A percentile compares a stretch with the other conserved stretches of the same genome.
phyloP scores from a whole-genome alignment of 1,140 invertebrate species.

The Meloidogyne exigua region DNA sequence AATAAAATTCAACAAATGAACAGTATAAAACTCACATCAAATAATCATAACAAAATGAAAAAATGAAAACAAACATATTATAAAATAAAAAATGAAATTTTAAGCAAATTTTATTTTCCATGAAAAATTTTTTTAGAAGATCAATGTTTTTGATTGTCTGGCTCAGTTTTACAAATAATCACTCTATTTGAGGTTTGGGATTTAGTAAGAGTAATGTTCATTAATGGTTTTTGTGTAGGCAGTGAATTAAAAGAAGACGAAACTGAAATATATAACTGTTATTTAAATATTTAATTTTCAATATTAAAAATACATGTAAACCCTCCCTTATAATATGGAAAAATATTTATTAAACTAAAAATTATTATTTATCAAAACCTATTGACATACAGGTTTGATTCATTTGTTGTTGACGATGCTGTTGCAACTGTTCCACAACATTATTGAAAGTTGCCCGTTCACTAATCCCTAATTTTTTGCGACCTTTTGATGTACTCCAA shows the following conservation, averaged over 20 bases:
- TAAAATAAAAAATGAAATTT: too few relatives aligned
- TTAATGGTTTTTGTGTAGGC: not conserved
- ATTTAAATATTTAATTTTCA: too few relatives aligned
- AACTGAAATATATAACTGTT: too few relatives aligned
- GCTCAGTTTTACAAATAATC: not conserved
- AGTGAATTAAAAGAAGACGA: not conserved
- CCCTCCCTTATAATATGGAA: not conserved
- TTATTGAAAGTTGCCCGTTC: not conserved
- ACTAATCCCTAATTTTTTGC: not conserved
- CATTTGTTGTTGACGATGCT: not conserved
- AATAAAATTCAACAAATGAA: too few relatives aligned
- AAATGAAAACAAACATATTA: too few relatives aligned
- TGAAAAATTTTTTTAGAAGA: not conserved
- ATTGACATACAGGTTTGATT: not conserved
- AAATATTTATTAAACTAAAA: not conserved
- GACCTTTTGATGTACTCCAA: not conserved
- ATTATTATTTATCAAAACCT: not conserved
- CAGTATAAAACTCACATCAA: too few relatives aligned
- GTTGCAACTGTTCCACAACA: not conserved
- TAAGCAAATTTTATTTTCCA: not conserved
- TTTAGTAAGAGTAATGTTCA: not conserved
- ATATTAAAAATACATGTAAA: too few relatives aligned
- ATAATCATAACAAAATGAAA: too few relatives aligned
- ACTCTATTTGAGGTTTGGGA: not conserved
- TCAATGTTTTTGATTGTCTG: not conserved